phyloP scores from a whole-genome alignment of 1,140 invertebrate species.

The Hyles euphorbiae region DNA sequence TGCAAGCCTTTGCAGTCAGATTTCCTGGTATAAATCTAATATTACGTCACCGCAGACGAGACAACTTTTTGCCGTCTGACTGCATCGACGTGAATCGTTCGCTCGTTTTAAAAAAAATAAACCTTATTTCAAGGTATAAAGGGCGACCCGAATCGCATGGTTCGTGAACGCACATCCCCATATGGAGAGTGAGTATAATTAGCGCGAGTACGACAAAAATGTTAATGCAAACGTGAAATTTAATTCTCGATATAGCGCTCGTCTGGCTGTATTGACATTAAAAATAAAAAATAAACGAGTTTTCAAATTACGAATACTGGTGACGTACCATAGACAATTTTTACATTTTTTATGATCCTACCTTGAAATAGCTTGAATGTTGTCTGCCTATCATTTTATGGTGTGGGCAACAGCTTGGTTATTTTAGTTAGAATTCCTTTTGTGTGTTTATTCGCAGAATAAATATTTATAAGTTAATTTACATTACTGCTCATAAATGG shows the following conservation, averaged over 20 bases:
- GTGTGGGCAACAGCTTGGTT: too few relatives aligned
- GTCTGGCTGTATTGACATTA: too few relatives aligned
- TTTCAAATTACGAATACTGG: too few relatives aligned
- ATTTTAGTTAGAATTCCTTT: too few relatives aligned
- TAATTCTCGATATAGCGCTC: not conserved
- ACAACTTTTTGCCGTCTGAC: constrained; percentile 38
- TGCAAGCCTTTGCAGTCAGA: not conserved
- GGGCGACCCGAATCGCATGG: constrained; percentile 3
- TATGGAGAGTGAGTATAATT: constrained; percentile 31
- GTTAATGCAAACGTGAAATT: constrained; percentile 3
- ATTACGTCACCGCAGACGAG: constrained; percentile 37
- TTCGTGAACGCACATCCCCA: constrained; percentile 1
- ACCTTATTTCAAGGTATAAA: constrained; percentile 10
- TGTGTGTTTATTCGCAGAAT: too few relatives aligned
- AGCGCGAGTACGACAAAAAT: constrained; percentile 18
- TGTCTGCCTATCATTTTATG: too few relatives aligned
- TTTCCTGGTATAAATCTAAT: constrained; percentile 22
- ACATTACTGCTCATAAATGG: too few relatives aligned
- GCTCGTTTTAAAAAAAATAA: constrained; percentile 6
- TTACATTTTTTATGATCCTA: too few relatives aligned
- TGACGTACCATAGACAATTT: too few relatives aligned
- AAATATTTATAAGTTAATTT: too few relatives aligned
- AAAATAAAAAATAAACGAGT: too few relatives aligned
- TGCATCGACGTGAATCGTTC: constrained; percentile 4
- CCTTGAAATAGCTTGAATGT: too few relatives aligned